Percentiles rank a stretch among this genome's conserved stretches.
phyloP scores from a whole-genome alignment of 2,113 vertebrate species.

The Thomomys bottae region DNA sequence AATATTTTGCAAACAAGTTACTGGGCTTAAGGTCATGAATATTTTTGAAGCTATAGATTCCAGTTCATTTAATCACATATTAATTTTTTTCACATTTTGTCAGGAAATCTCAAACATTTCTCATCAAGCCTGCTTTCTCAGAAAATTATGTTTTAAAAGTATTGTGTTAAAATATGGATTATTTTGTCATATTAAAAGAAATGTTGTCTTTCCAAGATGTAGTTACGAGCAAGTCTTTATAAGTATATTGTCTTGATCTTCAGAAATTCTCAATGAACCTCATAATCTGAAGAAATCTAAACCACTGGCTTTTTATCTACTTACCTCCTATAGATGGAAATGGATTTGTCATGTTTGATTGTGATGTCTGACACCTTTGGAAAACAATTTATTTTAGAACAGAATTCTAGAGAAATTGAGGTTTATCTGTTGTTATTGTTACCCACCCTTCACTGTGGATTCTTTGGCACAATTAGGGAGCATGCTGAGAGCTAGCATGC shows the following conservation, averaged over 20 bases:
- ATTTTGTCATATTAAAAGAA: not conserved
- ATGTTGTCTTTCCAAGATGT: not conserved
- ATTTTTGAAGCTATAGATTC: no score
- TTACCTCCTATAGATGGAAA: not conserved
- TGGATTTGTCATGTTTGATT: not conserved
- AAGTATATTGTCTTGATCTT: not conserved
- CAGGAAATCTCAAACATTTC: not conserved
- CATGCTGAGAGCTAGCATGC: not conserved
- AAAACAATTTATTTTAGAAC: not conserved
- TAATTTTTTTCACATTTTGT: not conserved
- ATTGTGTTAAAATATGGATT: not conserved
- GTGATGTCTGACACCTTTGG: not conserved
- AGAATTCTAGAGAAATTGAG: constrained; percentile 5
- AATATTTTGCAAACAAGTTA: no score
- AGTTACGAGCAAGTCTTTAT: constrained; percentile 3
- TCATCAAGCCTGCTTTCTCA: not conserved
- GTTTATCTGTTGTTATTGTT: not conserved
- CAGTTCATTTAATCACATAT: no score
- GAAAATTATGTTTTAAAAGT: constrained; percentile 35
- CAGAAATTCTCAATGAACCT: not conserved
- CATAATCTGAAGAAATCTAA: constrained; percentile 30
- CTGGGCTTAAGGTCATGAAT: no score
- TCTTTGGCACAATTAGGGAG: not conserved
- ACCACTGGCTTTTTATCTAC: not conserved
- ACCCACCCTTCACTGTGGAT: not conserved